Evolutionary conservation across 1,140 invertebrate species (phyloP).

Genomic region (Samia ricini): DNA sequence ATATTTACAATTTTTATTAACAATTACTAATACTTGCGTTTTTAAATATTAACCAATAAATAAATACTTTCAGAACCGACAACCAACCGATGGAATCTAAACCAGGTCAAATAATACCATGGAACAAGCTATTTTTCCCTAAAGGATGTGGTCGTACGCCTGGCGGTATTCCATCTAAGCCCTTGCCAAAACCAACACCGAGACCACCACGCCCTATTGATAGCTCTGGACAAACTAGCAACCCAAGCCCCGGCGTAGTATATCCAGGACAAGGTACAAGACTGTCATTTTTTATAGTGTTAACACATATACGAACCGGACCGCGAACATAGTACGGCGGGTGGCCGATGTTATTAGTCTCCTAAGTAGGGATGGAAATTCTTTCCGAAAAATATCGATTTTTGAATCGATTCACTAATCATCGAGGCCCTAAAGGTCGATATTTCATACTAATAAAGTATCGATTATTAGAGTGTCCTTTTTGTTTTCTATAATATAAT

Average conservation of each 20-base stretch:
- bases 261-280: conserved; percentile 39
- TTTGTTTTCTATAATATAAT: too few species aligned
- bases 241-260: conserved; percentile 50
- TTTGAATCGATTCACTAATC: too few species aligned
- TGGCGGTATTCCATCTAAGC: conserved; percentile 60
- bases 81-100: conserved; percentile 32
- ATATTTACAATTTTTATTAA: too few species aligned
- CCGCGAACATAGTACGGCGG: too few species aligned
- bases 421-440: too few species aligned
- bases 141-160: conserved; percentile 65
- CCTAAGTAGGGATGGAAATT: too few species aligned
- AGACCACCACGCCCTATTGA: conserved; percentile 37
- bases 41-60: background rate
- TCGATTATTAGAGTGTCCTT: too few species aligned
- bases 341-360: too few species aligned
- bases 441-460: too few species aligned
- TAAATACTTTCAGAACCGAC: conserved; percentile 31
- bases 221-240: conserved; percentile 50
- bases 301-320: background rate
- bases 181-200: conserved; percentile 39
- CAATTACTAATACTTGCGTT: background rate
- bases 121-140: conserved; percentile 62
- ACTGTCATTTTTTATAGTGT: background rate
- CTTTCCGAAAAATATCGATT: too few species aligned
- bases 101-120: conserved; percentile 53